Base-by-base conservation (phyloP, 2,797 vertebrate genomes). In the Myotis myotis region DNA sequence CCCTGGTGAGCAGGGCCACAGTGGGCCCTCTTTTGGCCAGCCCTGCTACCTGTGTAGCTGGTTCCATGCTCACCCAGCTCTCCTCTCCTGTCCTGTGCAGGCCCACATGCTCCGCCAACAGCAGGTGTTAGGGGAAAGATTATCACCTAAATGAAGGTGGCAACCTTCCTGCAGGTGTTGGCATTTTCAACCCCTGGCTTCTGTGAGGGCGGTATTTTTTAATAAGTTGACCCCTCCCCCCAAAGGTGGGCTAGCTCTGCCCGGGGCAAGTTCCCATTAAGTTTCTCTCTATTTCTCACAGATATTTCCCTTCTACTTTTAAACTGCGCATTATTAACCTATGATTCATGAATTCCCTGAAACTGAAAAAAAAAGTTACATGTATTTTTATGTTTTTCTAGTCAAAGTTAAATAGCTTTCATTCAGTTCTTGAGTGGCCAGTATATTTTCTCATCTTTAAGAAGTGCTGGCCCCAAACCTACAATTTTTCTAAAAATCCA, bases 301-400 rank as follows among this genome's bases (percentile, higher is more conserved):
- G 84, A 66, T 66, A 28, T 49, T 94, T 92, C 62, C 44, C 36
- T 91, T 95, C 62, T 86, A 8, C 81, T 81, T 90, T 60, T 83
- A 87, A 93, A 62, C 68, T 55, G 53, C 6, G 10, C 44, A 11
- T 92, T 88, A 66, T 76, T 93, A 88, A 84, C 19, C 41, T 92
- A 41, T 90, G 41, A 92, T 89, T 95, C 49, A 91, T 82, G 16
- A 90, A 68, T 90, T 87, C 72, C 62, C n/a, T 86, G 44, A 89
- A 53, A 53, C 86, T 86, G 41, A 81, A 64, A 78, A 70, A 41
- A 78, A 47, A 28, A 47, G 41, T 76, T 62, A 5, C 71, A 6
- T 41, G 22, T 80, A 30, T 87, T 95, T 90, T 78, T 86, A 66
- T 71, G 15, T 49, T 85, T 94, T 94, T 91, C 57, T 93, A 22